Base-by-base conservation (phyloP, 2,888 invertebrate species). In the Sepiola atlantica region DNA sequence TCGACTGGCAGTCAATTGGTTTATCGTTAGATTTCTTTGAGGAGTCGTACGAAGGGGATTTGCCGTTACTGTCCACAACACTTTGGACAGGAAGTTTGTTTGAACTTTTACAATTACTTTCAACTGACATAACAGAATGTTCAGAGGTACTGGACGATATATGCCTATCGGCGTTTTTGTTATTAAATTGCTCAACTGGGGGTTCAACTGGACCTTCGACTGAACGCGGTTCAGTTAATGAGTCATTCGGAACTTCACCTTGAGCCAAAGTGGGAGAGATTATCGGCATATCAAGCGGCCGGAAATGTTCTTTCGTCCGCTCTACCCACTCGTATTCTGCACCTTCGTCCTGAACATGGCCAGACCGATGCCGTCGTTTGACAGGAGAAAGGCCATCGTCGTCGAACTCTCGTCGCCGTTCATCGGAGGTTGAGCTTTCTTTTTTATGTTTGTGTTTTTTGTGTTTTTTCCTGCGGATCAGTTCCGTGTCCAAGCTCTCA, bases 301-400 rank as follows among this genome's bases (percentile, higher is more conserved):
- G 96, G 32, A 96, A 94, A n/a, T 96, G 96, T 93, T 97, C 97
- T 92, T 96, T 97, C 14, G 97, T 97, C 94, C 97, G 96, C 95
- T 97, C 97, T 55, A 97, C 97, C 97, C 97, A 97, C 93, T 96
- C 97, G 95, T 97, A 96, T 94, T 97, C 97, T 28, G 94, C 92
- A 24, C 77, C 35, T 21, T 92, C 32, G n/a, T 93, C 92, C 35
- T 94, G 94, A 21, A 55, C 54, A 24, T 91, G 91, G 28, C 91
- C 61, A 1, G 94, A 91, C 35, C 91, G 55, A 18, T 54, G 45
- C 28, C 35, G 55, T 32, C 57, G 35, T 35, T 57, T 90, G 18
- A 55, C 94, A 18, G 92, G 45, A 92, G 55, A 55, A 45, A 35
- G 55, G 93, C 93, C 91, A 35, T 55, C 94, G 1, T 55, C 94